Conservation (phyloP, 2,797 vertebrate species). For the Decapterus maruadsi region DNA sequence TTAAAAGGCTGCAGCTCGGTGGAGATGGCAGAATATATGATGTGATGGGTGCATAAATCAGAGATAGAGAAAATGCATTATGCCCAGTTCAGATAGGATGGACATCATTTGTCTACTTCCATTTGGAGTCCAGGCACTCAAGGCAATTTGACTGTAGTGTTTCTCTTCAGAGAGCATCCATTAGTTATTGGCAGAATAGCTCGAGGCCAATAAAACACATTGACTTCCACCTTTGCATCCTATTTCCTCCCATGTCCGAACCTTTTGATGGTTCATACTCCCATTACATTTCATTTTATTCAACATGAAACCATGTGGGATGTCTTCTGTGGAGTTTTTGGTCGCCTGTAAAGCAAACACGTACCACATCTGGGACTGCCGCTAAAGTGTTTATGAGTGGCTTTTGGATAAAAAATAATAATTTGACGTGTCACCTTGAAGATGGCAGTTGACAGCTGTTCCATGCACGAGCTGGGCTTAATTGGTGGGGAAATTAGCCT, state of each 20-base stretch:
- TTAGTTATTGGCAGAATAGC: slow-evolving; percentile 73
- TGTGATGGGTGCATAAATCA: slow-evolving; percentile 74
- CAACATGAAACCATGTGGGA: not conserved
- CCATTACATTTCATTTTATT: slow-evolving; percentile 50
- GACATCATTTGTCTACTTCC: slow-evolving; percentile 74
- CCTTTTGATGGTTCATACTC: slow-evolving; percentile 46
- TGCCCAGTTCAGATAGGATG: slow-evolving; percentile 72
- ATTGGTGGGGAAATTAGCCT: slow-evolving; percentile 84
- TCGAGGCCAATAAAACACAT: slow-evolving; percentile 70
- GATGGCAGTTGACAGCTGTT: slow-evolving; percentile 84
- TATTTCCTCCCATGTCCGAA: slow-evolving; percentile 57
- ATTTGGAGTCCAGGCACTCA: slow-evolving; percentile 77
- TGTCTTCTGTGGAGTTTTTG: slow-evolving; percentile 28
- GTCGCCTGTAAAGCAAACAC: slow-evolving; percentile 30
- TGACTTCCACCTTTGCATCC: slow-evolving; percentile 67
- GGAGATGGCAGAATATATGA: slow-evolving; percentile 63
- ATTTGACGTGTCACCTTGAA: slow-evolving; percentile 85
- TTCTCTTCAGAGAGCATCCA: slow-evolving; percentile 71
- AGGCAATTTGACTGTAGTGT: slow-evolving; percentile 73
- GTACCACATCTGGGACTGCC: slow-evolving; percentile 53
- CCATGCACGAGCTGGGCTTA: slow-evolving; percentile 75
- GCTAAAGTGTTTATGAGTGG: slow-evolving; percentile 45
- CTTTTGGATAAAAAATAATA: slow-evolving; percentile 55
- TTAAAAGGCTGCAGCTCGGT: slow-evolving; percentile 67
- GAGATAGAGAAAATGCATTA: slow-evolving; percentile 69